Base-by-base conservation (phyloP, 2,888 invertebrate species). In the Papilio demoleus region DNA sequence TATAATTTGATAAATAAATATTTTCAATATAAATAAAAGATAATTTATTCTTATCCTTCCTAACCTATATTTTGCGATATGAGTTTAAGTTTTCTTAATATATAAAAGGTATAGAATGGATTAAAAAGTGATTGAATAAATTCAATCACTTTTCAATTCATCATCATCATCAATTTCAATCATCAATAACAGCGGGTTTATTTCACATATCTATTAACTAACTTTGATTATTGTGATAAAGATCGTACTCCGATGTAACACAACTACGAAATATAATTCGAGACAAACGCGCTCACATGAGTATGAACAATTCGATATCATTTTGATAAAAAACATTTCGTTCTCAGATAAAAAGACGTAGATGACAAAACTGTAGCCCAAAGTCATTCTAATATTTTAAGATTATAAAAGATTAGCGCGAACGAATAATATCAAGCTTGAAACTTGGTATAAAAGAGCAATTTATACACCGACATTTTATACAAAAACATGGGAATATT, bases 181-280 rank as follows among this genome's bases (percentile, higher is more conserved):
- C 6, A 31, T 31, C 31, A 4, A 4, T 31, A 31, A 3, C 3
- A 31, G 31, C 6, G 31, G 31, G 31, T 31, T 31, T 31, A 31
- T 31, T 31, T 31, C 6, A 31, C 4, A 31, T 31, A 6, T 31
- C 6, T 31, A 6, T 31, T 31, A 38, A 38, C 11, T 38, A 38
- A 36, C 40, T n/a, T n/a, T 75, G 79, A 78, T 76, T 78, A 75
- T 72, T 70, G 62, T 74, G 80, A 81, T 84, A 84, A 84, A 85
- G 85, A 83, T 83, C 5, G 17, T 42, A 83, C 79, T 72, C 69
- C 61, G 68, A 75, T 79, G 80, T 83, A 81, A 83, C 83, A 79
- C 74, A 74, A 74, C 77, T 74, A 75, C 74, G 70, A 72, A 56
- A 58, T 58, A 2, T 9, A 17, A 36, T 64, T 61, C 53, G 53